These are phyloP conservation scores for Brachionus rubens DNA, from an alignment of 1,140 invertebrate species.

Conservation along the genomic window DNA sequence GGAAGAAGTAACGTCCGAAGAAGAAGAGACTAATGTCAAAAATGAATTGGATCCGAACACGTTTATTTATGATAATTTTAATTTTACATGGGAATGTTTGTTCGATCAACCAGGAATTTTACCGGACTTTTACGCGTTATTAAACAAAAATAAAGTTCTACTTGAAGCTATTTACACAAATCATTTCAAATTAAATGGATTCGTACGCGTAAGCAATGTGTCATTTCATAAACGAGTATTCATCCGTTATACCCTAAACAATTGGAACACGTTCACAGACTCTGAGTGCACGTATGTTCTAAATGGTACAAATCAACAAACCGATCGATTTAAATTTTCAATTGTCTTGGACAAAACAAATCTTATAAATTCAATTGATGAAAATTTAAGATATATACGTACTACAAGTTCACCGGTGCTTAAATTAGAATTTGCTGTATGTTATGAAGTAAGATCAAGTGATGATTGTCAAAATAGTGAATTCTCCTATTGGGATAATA, in stretches of 20 bases:
- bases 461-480: neutral
- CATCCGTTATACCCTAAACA: neutral
- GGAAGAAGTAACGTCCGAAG: neutral
- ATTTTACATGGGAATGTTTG: neutral
- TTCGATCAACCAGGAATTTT: neutral
- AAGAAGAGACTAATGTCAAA: neutral
- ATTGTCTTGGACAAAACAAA: neutral
- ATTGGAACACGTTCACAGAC: neutral
- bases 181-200: neutral
- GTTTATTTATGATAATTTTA: neutral
- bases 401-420: neutral
- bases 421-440: neutral
- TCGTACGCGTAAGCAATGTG: neutral
- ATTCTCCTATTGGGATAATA: neutral
- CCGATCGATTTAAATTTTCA: neutral
- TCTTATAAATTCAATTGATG: neutral
- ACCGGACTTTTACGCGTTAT: neutral
- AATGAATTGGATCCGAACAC: neutral
- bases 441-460: neutral
- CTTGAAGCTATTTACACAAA: neutral
- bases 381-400: neutral
- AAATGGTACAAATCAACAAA: neutral
- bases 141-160: neutral
- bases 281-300: neutral
- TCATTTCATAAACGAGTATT: neutral